Percentiles rank a stretch among this genome's conserved stretches.
phyloP scores from a whole-genome alignment of 2,888 invertebrate genomes.

The Drosophila anceps region DNA sequence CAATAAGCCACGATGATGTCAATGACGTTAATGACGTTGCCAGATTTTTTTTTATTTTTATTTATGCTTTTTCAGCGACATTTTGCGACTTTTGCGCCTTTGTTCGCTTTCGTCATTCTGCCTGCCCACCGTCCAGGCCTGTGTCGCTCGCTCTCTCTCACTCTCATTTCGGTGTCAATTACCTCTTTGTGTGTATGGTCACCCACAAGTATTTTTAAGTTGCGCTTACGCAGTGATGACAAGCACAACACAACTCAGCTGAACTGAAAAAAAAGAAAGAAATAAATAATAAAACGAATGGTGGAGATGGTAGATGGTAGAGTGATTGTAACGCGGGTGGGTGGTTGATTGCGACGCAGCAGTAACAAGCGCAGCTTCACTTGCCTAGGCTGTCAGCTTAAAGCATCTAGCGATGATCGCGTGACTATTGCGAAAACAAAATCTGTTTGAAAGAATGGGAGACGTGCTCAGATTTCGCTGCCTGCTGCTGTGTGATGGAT shows the following conservation, averaged over 20 bases:
- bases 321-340: conserved; percentile 18
- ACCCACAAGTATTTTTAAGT: conserved; percentile 60
- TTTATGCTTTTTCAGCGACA: conserved; percentile 35
- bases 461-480: neutral
- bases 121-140: neutral
- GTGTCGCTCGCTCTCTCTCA: neutral
- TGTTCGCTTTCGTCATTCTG: conserved; percentile 45
- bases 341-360: neutral
- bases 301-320: conserved; percentile 16
- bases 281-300: conserved; percentile 12
- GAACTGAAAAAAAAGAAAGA: conserved; percentile 2
- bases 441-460: neutral
- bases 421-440: conserved; percentile 14
- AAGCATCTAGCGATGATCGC: conserved; percentile 29
- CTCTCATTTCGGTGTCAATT: conserved; percentile 52
- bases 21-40: conserved; percentile 60
- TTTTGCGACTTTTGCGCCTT: conserved; percentile 21
- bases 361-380: conserved; percentile 14
- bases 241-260: conserved; percentile 27
- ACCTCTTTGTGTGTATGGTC: conserved; percentile 53
- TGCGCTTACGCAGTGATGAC: conserved; percentile 53
- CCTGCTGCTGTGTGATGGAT: neutral
- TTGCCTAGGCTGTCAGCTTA: conserved; percentile 5
- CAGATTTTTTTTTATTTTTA: conserved; percentile 42
- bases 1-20: conserved; percentile 59